These are phyloP conservation scores for Lethenteron reissneri DNA, from an alignment of 2,113 vertebrate species.

Conservation along the genomic window DNA sequence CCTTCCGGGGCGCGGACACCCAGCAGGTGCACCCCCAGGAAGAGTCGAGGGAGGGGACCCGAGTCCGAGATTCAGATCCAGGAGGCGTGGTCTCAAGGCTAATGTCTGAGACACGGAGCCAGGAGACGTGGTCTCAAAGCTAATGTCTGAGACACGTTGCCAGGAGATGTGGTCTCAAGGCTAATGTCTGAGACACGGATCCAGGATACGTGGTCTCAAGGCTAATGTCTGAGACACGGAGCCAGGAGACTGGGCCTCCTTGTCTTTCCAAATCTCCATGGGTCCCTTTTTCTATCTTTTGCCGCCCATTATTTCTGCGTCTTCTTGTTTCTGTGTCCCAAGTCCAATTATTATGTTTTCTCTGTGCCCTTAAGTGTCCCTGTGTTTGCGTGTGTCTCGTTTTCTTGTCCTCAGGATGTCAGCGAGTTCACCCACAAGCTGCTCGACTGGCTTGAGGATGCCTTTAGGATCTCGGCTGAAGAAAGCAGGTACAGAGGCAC, in stretches of 20 bases:
- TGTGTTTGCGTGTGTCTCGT: not conserved
- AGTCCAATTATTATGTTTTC: too few species aligned
- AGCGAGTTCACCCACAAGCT: constrained; percentile 96
- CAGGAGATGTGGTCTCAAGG: too few species aligned
- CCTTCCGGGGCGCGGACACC: constrained; percentile 56
- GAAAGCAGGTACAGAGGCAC: constrained; percentile 25
- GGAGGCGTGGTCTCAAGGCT: not conserved
- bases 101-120: not conserved
- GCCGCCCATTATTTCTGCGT: too few species aligned
- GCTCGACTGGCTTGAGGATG: constrained; percentile 85
- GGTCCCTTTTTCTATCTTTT: too few species aligned
- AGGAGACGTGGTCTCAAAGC: not conserved
- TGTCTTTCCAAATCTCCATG: too few species aligned
- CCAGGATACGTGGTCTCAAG: not conserved
- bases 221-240: not conserved
- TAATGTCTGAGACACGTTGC: not conserved
- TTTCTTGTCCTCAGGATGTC: constrained; percentile 48
- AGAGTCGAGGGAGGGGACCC: constrained; percentile 10
- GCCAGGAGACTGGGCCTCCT: not conserved
- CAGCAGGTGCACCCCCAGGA: constrained; percentile 43
- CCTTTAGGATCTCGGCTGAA: constrained; percentile 67
- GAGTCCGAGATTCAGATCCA: not conserved
- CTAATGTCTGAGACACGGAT: too few species aligned
- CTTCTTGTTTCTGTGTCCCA: too few species aligned
- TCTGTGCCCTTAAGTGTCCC: not conserved